Evolutionary conservation across 2,888 invertebrate species (phyloP).

Genomic region (Argyresthia albistria): DNA sequence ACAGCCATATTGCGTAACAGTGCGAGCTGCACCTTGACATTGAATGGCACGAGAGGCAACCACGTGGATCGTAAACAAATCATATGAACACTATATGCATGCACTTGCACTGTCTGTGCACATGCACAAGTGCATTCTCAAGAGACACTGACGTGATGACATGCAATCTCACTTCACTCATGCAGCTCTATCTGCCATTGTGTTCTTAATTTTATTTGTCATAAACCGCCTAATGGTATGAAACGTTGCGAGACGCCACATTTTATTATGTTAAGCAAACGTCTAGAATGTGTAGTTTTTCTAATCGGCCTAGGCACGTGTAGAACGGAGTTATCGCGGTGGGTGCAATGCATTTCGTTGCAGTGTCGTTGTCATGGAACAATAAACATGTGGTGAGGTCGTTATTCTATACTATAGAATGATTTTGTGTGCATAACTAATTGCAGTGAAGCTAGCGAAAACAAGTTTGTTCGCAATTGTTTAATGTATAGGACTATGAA

Average conservation of each 20-base stretch:
- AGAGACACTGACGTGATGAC: too few species aligned
- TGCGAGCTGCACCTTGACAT: constrained; percentile 56
- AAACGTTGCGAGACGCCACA: too few species aligned
- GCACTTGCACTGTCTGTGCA: too few species aligned
- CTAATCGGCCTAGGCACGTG: neutral
- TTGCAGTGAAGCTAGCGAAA: neutral
- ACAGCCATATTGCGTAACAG: constrained; percentile 56
- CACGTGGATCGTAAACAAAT: constrained; percentile 57
- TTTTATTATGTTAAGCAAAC: too few species aligned
- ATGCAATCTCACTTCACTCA: too few species aligned
- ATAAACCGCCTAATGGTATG: too few species aligned
- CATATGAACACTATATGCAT: neutral
- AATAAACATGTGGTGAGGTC: neutral
- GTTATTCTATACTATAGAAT: neutral
- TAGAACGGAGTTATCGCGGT: neutral
- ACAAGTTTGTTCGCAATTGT: neutral
- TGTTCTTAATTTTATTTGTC: too few species aligned
- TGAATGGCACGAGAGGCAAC: constrained; percentile 53
- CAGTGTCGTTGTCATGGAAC: neutral
- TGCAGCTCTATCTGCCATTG: too few species aligned
- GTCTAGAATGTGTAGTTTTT: too few species aligned
- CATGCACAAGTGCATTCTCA: too few species aligned
- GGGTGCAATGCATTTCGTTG: neutral
- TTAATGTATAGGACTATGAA: too few species aligned
- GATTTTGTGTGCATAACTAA: neutral